phyloP scores from a whole-genome alignment of 2,797 vertebrate genomes.

The Gobio occitaniae region DNA sequence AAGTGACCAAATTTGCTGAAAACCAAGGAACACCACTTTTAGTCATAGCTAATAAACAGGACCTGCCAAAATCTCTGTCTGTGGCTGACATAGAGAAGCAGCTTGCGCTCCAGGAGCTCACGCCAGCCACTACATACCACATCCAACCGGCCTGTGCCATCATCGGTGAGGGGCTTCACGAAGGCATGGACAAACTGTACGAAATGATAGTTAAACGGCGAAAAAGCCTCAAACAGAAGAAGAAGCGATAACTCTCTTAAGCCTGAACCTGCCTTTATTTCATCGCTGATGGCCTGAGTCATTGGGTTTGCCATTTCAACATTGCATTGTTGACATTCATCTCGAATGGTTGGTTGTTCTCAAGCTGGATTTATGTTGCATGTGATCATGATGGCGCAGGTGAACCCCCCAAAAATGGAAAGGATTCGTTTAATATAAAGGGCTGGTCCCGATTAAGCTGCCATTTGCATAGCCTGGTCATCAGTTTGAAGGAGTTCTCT shows the following conservation, averaged over 20 bases:
- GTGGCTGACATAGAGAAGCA: slow-evolving; percentile 94
- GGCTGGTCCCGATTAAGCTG: slow-evolving; percentile 75
- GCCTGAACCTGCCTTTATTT: slow-evolving; percentile 36
- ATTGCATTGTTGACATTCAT: slow-evolving; percentile 63
- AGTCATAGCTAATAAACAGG: slow-evolving; percentile 98
- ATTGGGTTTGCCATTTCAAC: slow-evolving; percentile 51
- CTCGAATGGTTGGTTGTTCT: slow-evolving; percentile 53
- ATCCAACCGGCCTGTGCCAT: slow-evolving; percentile 97
- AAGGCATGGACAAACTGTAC: slow-evolving; percentile 97
- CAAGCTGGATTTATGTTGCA: slow-evolving; percentile 59
- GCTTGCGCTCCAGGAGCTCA: slow-evolving; percentile 91
- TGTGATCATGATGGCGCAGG: slow-evolving; percentile 42
- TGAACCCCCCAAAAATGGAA: slow-evolving; percentile 49
- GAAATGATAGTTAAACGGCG: slow-evolving; percentile 97
- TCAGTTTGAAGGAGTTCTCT: slow-evolving; percentile 58
- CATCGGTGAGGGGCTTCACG: slow-evolving; percentile 95
- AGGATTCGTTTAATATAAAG: slow-evolving; percentile 48
- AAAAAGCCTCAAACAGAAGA: slow-evolving; percentile 94
- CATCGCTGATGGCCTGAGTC: slow-evolving; percentile 36
- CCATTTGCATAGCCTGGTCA: slow-evolving; percentile 62
- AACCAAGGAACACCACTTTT: slow-evolving; percentile 95
- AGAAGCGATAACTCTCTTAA: slow-evolving; percentile 82
- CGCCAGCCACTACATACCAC: slow-evolving; percentile 93
- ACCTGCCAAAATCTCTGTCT: slow-evolving; percentile 92
- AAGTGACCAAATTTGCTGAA: slow-evolving; percentile 95